Conservation (phyloP, 2,888 invertebrate species). For the Polymixis lichenea region DNA sequence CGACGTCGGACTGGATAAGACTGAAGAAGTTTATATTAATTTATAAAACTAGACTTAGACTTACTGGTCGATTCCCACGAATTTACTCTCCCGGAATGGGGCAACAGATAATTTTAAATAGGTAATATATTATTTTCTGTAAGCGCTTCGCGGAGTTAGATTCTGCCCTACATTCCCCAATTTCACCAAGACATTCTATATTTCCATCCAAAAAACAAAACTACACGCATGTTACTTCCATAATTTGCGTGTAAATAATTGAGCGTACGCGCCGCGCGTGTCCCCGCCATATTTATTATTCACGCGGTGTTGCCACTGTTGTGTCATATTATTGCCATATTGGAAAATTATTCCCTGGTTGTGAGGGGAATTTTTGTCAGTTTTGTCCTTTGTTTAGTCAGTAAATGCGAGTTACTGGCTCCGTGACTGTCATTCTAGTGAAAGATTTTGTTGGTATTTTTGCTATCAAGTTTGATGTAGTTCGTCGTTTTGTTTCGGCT, state of each 20-base stretch:
- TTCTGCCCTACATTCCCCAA: slow-evolving; percentile 23
- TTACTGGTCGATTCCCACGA: no score
- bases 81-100: no score
- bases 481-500: slow-evolving; percentile 63
- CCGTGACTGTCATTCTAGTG: slow-evolving; percentile 65
- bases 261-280: slow-evolving; percentile 81
- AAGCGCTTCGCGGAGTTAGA: no score
- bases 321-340: slow-evolving; percentile 89
- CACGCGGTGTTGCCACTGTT: slow-evolving; percentile 86
- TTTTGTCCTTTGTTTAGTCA: slow-evolving; percentile 66
- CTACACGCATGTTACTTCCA: slow-evolving; percentile 81
- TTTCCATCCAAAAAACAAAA: slow-evolving; percentile 62
- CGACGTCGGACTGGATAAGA: not conserved
- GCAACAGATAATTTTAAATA: no score
- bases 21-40: no score
- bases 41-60: no score
- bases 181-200: slow-evolving; percentile 14
- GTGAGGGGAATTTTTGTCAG: slow-evolving; percentile 81
- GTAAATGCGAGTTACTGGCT: slow-evolving; percentile 68
- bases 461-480: slow-evolving; percentile 66
- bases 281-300: slow-evolving; percentile 87
- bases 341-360: slow-evolving; percentile 85
- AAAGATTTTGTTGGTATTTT: slow-evolving; percentile 57
- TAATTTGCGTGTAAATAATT: slow-evolving; percentile 89
- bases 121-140: no score